Percentiles rank a stretch among this genome's conserved stretches.
These are phyloP conservation scores for Cottoperca gobio DNA, from an alignment of 2,797 vertebrate species.

Conservation along the genomic window DNA sequence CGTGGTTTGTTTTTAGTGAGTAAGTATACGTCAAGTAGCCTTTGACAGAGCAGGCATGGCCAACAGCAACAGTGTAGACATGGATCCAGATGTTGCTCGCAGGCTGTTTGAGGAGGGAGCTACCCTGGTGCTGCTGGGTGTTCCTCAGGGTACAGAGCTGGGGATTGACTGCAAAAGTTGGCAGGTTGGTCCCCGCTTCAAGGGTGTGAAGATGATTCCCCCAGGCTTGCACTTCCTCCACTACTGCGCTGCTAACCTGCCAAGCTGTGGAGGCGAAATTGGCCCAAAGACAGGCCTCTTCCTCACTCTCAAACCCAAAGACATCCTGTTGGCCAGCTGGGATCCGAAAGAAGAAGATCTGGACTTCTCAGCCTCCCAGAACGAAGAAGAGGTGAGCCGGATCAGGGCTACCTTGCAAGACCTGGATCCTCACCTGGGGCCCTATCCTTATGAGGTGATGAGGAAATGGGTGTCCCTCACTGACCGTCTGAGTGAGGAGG, in stretches of 20 bases:
- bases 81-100: conserved; percentile 90
- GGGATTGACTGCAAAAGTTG: conserved; percentile 95
- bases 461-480: conserved; percentile 97
- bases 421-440: conserved; percentile 91
- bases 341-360: conserved; percentile 87
- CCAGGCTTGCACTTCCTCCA: conserved; percentile 95
- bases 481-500: conserved; percentile 86
- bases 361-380: conserved; percentile 83
- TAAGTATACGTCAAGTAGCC: neutral
- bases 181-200: conserved; percentile 93
- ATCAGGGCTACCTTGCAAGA: conserved; percentile 85
- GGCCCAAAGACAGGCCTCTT: conserved; percentile 92
- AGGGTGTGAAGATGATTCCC: conserved; percentile 97
- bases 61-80: conserved; percentile 65
- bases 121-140: conserved; percentile 89
- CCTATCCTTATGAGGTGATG: conserved; percentile 92
- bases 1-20: neutral
- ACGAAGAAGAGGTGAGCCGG: conserved; percentile 84
- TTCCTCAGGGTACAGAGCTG: conserved; percentile 93
- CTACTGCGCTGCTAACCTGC: conserved; percentile 87
- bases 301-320: conserved; percentile 87
- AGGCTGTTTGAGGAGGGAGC: conserved; percentile 94
- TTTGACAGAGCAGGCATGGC: conserved; percentile 69
- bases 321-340: conserved; percentile 89
- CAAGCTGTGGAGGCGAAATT: conserved; percentile 78